Conservation (phyloP, 1,140 invertebrate genomes). For the Lethrus apterus region DNA sequence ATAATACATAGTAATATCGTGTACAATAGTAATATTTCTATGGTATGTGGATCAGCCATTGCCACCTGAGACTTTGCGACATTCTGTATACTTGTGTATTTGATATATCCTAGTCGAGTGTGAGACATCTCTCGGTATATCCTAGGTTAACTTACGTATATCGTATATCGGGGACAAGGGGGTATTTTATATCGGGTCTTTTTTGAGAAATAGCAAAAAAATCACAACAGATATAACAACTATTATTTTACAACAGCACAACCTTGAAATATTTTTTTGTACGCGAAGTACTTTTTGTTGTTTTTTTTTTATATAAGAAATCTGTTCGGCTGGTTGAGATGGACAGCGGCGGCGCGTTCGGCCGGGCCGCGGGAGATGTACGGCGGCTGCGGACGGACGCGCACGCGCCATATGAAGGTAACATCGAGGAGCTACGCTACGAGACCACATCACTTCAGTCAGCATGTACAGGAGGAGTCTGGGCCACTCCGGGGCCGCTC, state of each 20-base stretch:
- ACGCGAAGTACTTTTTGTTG: constrained; percentile 29
- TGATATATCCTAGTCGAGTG: constrained; percentile 28
- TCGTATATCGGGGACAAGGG: constrained; percentile 35
- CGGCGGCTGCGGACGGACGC: constrained; percentile 1
- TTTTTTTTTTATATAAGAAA: constrained; percentile 30
- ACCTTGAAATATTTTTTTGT: constrained; percentile 37
- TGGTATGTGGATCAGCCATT: constrained; percentile 29
- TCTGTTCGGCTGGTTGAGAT: constrained; percentile 12
- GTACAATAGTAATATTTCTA: constrained; percentile 20
- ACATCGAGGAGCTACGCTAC: constrained; percentile 39
- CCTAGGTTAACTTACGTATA: constrained; percentile 40
- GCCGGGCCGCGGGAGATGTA: constrained; percentile 11
- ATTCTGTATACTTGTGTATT: constrained; percentile 41
- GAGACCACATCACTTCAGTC: constrained; percentile 38
- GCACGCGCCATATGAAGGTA: constrained; percentile 26
- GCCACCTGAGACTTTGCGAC: constrained; percentile 39
- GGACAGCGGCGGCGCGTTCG: constrained; percentile 12
- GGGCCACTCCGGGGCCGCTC: constrained; percentile 27
- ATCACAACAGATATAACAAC: constrained; percentile 39
- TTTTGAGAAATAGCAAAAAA: constrained; percentile 36
- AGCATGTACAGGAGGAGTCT: constrained; percentile 20
- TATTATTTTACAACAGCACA: constrained; percentile 39
- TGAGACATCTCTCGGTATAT: constrained; percentile 7
- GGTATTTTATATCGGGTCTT: constrained; percentile 15
- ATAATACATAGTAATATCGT: constrained; percentile 18